Base-by-base conservation (phyloP, 2,888 invertebrate species). In the Synanthedon formicaeformis region DNA sequence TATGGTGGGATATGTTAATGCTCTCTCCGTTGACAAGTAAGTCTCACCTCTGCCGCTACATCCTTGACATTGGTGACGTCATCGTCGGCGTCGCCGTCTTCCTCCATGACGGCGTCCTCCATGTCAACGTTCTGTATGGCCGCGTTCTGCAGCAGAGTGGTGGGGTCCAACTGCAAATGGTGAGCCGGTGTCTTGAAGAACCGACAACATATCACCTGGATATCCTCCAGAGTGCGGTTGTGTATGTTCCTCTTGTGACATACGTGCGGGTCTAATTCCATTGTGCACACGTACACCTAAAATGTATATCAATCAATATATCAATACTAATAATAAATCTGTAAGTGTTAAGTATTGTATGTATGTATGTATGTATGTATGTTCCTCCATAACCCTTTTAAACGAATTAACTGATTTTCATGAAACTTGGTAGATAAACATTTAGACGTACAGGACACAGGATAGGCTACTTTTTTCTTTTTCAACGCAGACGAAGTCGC, bases 221-320 rank as follows among this genome's bases (percentile, higher is more conserved):
- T 94, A 55, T 98, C 97, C 1, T 90, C 89, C 63, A 93, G 89
- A 0, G 89, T 90, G 51, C 97, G 90, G 58, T 93, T 91, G 75
- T 98, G 98, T 54, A 94, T 91, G 78, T 98, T 98, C 55, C 95
- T 90, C 73, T 93, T 93, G 54, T 90, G 85, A 78, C 98, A 98
- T 1, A 90, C 81, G 56, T 92, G 89, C 11, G 92, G 77, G 73
- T 97, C 97, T 71, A 92, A 89, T 64, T 95, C 94, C 90, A 97
- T 90, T 72, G 97, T 95, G 66, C 95, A 94, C 55, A 97, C 90
- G 76, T 96, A 98, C 14, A 96, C 96, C 97, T 97, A 34, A 34
- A 34, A 34, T 34, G 10, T 27, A 27, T 27, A 27, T 16, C 1
- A 6, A 8, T 27, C 8, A 27, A 27, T 27, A 27, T n/a, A n/a